Base-by-base conservation (phyloP, 2,888 invertebrate genomes). In the Agrotis exclamationis region DNA sequence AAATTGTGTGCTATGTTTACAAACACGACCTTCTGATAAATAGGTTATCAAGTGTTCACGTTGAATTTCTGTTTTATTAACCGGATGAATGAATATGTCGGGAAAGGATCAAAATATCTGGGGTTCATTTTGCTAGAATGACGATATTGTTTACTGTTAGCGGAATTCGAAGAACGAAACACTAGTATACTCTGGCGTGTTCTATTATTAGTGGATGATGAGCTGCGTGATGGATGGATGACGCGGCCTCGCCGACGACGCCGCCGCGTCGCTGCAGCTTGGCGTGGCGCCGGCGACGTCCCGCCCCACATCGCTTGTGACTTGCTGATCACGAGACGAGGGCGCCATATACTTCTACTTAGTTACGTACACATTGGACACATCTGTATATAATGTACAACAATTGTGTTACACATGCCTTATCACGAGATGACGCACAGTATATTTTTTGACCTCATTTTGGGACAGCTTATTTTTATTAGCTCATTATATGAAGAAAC, bases 131-230 rank as follows among this genome's bases (percentile, higher is more conserved):
- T 85, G 86, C 77, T 73, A 82, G 80, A 83, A 89, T 91, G 90
- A 89, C 87, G 86, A 85, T 86, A 89, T 92, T 93, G 92, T 94
- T 94, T 94, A 93, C 88, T 85, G 86, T 85, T 85, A 86, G 82
- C 84, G 92, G 93, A 92, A 95, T 95, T 93, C 93, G 84, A 88
- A 92, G 95, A 95, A 95, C 93, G 94, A 90, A 92, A 90, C 90
- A 90, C 87, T 92, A 93, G 86, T 80, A 78, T 84, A 81, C 69
- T 73, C 72, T 78, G 74, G 82, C 68, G 65, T 83, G 90, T 91
- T 91, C 95, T 96, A 96, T 95, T 95, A 91, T 89, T 94, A 93
- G 94, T 89, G 72, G 80, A 91, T 93, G 95, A 95, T 95, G 94
- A 93, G 91, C 90, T 90, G 88, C 91, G 89, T 93, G 94, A 94